Base-by-base conservation (phyloP, 1,140 invertebrate genomes). In the Camponotus pennsylvanicus region DNA sequence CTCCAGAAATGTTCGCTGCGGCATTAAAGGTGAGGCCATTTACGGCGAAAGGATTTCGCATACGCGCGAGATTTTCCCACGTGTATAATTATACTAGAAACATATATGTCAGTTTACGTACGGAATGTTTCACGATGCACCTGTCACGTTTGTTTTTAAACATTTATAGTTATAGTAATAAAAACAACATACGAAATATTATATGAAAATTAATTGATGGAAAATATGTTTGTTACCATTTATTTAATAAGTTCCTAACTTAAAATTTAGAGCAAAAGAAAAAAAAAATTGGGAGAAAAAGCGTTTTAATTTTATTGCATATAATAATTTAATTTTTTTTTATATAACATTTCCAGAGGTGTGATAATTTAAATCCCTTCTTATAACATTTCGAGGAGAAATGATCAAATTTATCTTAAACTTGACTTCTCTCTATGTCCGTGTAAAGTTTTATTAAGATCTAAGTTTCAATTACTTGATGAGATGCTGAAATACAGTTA, bases 41-140 rank as follows among this genome's bases (percentile, higher is more conserved):
- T 59, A 75, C 67, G 61, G 88, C 89, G 88, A 90, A 90, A 90
- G 88, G 89, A 90, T 87, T 89, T 84, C 15, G 87, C 37, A n/a
- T 66, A 86, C 40, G 49, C 37, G 34, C 69, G 13, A 13, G 66
- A n/a, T 63, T 89, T 89, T 89, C 88, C 64, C 88, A 86, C 84
- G 88, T 86, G 40, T 69, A 77, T 42, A 61, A 82, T 40, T 27
- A 71, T 9, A 55, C 42, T 82, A 69, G 52, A 73, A 63, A 63
- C 45, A 64, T 18, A 71, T 18, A 71, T 55, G 49, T 63, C 52
- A 45, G 42, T 79, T 78, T 75, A 59, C 34, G 13, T 69, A 80
- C 64, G 34, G 34, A 32, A 21, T 49, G 40, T 57, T 70, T 80
- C 15, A 57, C 9, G 15, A 15, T 45, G 15, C 0, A 6, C 73